Percentiles rank a stretch among this genome's conserved stretches.
phyloP scores from a whole-genome alignment of 2,888 invertebrate genomes.

The Apotomis turbidana region DNA sequence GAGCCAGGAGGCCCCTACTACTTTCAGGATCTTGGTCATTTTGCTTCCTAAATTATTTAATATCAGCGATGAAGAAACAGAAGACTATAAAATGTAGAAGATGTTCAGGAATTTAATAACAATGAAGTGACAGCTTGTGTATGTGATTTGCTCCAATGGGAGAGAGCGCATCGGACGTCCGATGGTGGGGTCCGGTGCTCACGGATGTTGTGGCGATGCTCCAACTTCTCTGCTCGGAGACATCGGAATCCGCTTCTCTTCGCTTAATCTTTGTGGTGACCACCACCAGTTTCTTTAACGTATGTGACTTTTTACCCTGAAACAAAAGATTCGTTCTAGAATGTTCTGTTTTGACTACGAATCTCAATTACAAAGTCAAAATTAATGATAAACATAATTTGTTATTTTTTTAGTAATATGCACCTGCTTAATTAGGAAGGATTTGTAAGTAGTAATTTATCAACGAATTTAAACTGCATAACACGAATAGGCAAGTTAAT shows the following conservation, averaged over 20 bases:
- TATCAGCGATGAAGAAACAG: constrained; percentile 44
- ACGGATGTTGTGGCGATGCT: constrained; percentile 61
- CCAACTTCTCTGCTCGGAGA: constrained; percentile 60
- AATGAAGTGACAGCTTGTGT: constrained; percentile 83
- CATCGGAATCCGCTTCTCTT: constrained; percentile 65
- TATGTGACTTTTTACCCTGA: constrained; percentile 69
- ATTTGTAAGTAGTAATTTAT: no score
- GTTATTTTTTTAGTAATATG: no score
- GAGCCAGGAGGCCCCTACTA: constrained; percentile 91
- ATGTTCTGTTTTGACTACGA: not conserved
- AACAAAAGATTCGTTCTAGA: constrained; percentile 60
- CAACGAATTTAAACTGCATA: no score
- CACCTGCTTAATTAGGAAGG: not conserved
- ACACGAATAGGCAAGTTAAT: no score
- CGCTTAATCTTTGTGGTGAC: constrained; percentile 57
- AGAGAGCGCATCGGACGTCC: constrained; percentile 77
- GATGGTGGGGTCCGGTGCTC: constrained; percentile 58
- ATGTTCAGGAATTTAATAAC: constrained; percentile 82
- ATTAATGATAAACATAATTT: no score
- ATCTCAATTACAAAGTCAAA: not conserved
- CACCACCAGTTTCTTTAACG: constrained; percentile 59
- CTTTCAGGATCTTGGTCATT: constrained; percentile 88
- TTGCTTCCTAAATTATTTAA: constrained; percentile 46
- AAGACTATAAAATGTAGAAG: constrained; percentile 78
- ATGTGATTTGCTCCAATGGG: constrained; percentile 74